Conservation (phyloP, 2,888 invertebrate genomes). For the Nowickia ferox region DNA sequence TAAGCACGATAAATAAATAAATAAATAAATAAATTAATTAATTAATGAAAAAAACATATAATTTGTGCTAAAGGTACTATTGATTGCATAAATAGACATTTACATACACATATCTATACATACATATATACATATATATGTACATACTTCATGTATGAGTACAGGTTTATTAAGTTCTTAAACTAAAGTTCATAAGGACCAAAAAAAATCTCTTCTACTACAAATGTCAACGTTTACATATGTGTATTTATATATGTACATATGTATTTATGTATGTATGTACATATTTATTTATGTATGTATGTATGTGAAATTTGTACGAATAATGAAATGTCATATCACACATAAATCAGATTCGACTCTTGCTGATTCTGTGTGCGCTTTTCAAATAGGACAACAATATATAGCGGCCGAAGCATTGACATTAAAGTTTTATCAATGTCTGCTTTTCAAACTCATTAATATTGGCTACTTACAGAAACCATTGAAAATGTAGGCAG, state of each 20-base stretch:
- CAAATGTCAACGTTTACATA: not conserved
- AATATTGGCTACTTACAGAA: conserved; percentile 48
- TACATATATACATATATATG: not conserved
- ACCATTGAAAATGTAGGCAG: conserved; percentile 44
- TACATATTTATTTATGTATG: no score
- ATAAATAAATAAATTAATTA: conserved; percentile 25
- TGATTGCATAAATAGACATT: not conserved
- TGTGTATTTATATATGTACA: no score
- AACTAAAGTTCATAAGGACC: not conserved
- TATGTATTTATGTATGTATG: no score
- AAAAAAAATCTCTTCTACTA: not conserved
- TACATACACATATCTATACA: not conserved
- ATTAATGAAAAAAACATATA: conserved; percentile 1
- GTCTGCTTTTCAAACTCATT: conserved; percentile 56
- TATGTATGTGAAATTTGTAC: not conserved
- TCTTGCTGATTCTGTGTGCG: not conserved
- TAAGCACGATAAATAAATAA: conserved; percentile 16
- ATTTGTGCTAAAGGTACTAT: conserved; percentile 27
- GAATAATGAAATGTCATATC: conserved; percentile 43
- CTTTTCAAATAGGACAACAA: conserved; percentile 17
- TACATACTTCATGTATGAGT: not conserved
- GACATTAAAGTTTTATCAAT: conserved; percentile 44
- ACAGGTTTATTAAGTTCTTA: not conserved
- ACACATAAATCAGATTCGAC: conserved; percentile 53
- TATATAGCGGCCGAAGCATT: not conserved